Evolutionary conservation across 2,797 vertebrate species (phyloP).

Genomic region (Propithecus deckenii): DNA sequence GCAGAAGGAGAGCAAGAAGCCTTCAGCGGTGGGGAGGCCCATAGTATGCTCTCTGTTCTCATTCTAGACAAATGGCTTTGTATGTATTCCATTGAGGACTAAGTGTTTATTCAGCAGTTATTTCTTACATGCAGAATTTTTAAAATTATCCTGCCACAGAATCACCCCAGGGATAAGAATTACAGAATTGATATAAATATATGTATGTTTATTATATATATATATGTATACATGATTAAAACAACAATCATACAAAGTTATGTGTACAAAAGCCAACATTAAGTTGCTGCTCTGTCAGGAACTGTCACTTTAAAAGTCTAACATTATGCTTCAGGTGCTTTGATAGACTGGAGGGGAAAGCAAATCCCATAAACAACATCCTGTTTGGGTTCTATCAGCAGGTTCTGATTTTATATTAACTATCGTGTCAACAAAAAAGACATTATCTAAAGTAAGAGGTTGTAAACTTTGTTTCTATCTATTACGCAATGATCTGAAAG

Average conservation of each 20-base stretch:
- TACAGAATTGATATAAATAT: neutral
- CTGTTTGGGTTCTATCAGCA: neutral
- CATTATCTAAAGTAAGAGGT: neutral
- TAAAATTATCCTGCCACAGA: neutral
- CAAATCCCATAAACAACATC: neutral
- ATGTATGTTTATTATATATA: neutral
- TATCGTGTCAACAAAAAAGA: neutral
- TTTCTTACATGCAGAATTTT: neutral
- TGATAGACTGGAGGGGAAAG: neutral
- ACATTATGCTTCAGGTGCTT: neutral
- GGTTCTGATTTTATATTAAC: neutral
- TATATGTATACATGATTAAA: neutral
- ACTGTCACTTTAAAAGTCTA: slow-evolving; percentile 8
- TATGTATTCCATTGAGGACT: neutral
- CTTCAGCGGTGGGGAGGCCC: neutral
- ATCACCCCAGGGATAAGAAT: neutral
- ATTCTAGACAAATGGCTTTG: neutral
- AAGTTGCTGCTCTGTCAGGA: neutral
- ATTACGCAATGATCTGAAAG: neutral
- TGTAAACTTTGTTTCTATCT: neutral
- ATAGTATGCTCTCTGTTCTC: neutral
- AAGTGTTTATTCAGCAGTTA: neutral
- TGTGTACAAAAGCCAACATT: neutral
- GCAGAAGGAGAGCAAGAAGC: neutral
- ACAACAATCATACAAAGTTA: neutral